A percentile compares a stretch with the other conserved stretches of the same genome.
phyloP scores from a whole-genome alignment of 2,888 invertebrate genomes.

The Tenodera sinensis region DNA sequence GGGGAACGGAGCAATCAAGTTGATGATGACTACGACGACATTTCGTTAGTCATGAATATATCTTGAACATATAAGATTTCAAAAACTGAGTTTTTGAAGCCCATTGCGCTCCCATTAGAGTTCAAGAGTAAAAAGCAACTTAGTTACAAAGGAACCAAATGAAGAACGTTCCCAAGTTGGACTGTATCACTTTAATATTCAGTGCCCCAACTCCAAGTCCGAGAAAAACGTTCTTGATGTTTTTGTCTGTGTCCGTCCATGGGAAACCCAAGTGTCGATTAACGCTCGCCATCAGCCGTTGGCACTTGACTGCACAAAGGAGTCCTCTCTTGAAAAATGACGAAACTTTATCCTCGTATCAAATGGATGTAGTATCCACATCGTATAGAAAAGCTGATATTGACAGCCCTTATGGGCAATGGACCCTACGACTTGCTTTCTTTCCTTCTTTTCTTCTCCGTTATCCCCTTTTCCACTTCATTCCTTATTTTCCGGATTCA shows the following conservation, averaged over 20 bases:
- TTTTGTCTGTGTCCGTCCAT: not conserved
- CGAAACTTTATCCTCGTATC: not conserved
- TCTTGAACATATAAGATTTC: no score
- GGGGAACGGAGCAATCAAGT: no score
- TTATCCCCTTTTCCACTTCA: not conserved
- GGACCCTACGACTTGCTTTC: not conserved
- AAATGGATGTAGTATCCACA: not conserved
- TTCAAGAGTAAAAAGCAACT: no score
- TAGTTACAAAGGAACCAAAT: no score
- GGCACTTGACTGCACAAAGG: not conserved
- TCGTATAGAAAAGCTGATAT: not conserved
- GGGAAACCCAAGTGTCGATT: not conserved
- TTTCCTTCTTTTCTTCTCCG: not conserved
- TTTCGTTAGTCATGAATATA: no score
- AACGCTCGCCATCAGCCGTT: not conserved
- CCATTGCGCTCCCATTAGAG: no score
- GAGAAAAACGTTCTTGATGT: not conserved
- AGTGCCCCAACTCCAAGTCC: not conserved
- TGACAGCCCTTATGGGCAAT: not conserved
- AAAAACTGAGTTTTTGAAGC: no score
- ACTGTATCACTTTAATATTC: not conserved
- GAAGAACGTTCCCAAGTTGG: no score
- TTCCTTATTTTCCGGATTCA: not conserved
- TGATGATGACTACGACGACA: no score
- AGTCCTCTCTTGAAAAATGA: not conserved